A percentile compares a stretch with the other conserved stretches of the same genome.
These are phyloP conservation scores for Orgyia antiqua DNA, from an alignment of 2,888 invertebrate species.

Conservation along the genomic window DNA sequence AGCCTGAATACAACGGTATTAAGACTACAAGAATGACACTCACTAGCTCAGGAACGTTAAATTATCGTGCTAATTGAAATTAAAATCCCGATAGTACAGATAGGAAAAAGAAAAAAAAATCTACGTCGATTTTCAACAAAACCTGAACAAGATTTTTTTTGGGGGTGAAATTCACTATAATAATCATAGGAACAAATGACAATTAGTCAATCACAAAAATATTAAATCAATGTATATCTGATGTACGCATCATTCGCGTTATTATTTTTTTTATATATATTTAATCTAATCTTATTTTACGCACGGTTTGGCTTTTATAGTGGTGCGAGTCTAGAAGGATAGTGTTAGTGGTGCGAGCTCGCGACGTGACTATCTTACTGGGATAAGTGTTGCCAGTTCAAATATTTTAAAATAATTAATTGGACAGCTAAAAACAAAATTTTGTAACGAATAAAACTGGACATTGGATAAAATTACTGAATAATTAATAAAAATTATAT, in stretches of 20 bases:
- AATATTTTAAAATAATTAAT: too few species aligned
- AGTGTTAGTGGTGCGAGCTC: slow-evolving; percentile 51
- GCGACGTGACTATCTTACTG: slow-evolving; percentile 34
- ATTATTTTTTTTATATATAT: slow-evolving; percentile 41
- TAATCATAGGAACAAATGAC: slow-evolving; percentile 76
- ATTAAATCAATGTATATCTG: slow-evolving; percentile 63
- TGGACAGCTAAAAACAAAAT: too few species aligned
- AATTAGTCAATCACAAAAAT: slow-evolving; percentile 73
- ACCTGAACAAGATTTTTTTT: slow-evolving; percentile 68
- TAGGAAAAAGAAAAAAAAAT: slow-evolving; percentile 43
- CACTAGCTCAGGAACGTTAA: slow-evolving; percentile 48
- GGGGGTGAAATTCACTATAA: slow-evolving; percentile 54
- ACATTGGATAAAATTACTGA: too few species aligned
- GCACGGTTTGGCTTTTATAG: slow-evolving; percentile 72
- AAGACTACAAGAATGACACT: slow-evolving; percentile 33
- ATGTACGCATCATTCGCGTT: slow-evolving; percentile 65
- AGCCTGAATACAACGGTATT: slow-evolving; percentile 25
- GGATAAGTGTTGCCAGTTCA: too few species aligned
- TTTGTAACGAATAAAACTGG: too few species aligned
- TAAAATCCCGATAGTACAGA: slow-evolving; percentile 46
- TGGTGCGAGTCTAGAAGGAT: slow-evolving; percentile 70
- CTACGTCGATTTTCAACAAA: slow-evolving; percentile 74
- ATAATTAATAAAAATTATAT: too few species aligned
- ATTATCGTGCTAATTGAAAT: slow-evolving; percentile 47
- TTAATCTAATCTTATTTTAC: slow-evolving; percentile 53